Conservation (phyloP, 2,113 vertebrate genomes). For the Trinectes maculatus region DNA sequence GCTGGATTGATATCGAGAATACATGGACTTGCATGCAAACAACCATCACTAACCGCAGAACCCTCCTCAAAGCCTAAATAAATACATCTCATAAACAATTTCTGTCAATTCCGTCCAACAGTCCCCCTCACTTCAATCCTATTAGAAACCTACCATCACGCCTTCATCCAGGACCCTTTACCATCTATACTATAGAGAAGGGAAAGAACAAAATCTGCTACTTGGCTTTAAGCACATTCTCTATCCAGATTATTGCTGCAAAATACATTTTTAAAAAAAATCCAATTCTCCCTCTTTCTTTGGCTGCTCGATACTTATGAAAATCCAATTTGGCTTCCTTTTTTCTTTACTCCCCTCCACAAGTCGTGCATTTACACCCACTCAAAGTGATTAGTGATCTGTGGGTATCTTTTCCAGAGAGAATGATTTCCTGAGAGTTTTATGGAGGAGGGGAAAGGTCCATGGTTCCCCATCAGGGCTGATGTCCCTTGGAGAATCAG, state of each 20-base stretch:
- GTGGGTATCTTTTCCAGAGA: conserved; percentile 66
- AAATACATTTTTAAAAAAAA: conserved; percentile 69
- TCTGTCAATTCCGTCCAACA: conserved; percentile 41
- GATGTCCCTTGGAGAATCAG: conserved; percentile 57
- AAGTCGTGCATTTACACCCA: conserved; percentile 65
- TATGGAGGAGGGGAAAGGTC: conserved; percentile 65
- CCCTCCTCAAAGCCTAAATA: conserved; percentile 1
- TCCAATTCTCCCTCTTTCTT: conserved; percentile 70
- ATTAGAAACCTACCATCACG: conserved; percentile 43
- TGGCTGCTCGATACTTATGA: conserved; percentile 74
- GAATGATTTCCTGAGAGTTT: conserved; percentile 71
- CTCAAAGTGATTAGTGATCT: conserved; percentile 77
- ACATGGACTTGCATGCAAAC: conserved; percentile 46
- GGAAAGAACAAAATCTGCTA: conserved; percentile 68
- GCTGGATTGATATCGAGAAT: conserved; percentile 65
- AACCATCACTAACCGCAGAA: conserved; percentile 35
- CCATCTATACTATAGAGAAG: conserved; percentile 47
- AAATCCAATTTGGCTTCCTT: conserved; percentile 75
- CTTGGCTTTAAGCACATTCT: conserved; percentile 75
- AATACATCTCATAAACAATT: conserved; percentile 32
- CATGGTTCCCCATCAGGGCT: conserved; percentile 58
- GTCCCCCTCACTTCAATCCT: conserved; percentile 23
- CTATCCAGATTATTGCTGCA: conserved; percentile 75
- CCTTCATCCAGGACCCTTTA: conserved; percentile 52
- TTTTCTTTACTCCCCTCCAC: conserved; percentile 65